A percentile compares a stretch with the other conserved stretches of the same genome.
These are phyloP conservation scores for Pteronotus mesoamericanus DNA, from an alignment of 2,797 vertebrate species.

Conservation along the genomic window DNA sequence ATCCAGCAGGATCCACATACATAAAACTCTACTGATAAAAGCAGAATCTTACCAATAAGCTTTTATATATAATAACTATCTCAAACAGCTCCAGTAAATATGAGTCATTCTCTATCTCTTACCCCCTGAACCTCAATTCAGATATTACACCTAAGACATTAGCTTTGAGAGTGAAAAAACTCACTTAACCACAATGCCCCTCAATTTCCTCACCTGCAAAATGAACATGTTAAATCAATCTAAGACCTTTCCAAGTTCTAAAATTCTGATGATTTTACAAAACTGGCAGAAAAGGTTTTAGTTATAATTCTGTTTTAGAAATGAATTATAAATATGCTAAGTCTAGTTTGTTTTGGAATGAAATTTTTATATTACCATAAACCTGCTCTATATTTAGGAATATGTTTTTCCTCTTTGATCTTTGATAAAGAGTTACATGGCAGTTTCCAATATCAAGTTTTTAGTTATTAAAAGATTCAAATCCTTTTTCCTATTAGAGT, in stretches of 20 bases:
- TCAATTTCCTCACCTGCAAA: constrained; percentile 22
- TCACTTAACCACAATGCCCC: not conserved
- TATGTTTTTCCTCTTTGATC: not conserved
- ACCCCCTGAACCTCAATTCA: not conserved
- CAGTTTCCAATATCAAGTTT: not conserved
- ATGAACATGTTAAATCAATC: not conserved
- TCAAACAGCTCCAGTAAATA: not conserved
- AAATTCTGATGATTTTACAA: constrained; percentile 7
- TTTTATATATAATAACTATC: not conserved
- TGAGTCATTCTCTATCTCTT: not conserved
- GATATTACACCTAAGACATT: not conserved
- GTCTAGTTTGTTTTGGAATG: not conserved
- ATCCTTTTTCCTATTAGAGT: not conserved
- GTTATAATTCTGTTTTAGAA: constrained; percentile 7
- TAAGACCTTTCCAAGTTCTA: not conserved
- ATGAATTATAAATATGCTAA: constrained; percentile 11
- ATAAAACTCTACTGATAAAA: not conserved
- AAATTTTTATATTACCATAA: not conserved
- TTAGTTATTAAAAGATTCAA: constrained; percentile 13
- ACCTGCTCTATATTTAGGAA: constrained; percentile 10
- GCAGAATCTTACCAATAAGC: not conserved
- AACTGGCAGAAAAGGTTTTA: not conserved
- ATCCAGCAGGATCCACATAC: not conserved
- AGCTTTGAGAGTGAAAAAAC: not conserved
- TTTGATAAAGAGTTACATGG: not conserved